Percentiles rank a stretch among this genome's conserved stretches.
These are phyloP conservation scores for Rhincodon typus DNA, from an alignment of 2,797 vertebrate species.

Conservation along the genomic window DNA sequence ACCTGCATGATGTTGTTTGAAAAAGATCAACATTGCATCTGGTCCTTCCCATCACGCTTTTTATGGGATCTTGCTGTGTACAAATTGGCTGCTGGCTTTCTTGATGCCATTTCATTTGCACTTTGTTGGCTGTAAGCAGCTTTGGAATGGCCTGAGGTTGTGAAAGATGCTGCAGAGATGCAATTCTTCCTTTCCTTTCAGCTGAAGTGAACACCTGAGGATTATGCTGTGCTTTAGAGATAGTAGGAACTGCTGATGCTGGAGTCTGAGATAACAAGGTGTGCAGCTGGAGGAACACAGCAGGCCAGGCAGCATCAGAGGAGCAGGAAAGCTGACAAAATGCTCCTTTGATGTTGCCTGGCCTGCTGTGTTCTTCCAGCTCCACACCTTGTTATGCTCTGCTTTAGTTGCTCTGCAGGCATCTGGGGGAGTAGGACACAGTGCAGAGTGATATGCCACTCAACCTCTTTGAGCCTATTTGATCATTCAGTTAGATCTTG, in stretches of 20 bases:
- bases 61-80: background rate
- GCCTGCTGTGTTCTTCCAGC: too few relatives aligned
- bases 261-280: too few relatives aligned
- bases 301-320: too few relatives aligned
- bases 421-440: background rate
- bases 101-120: background rate
- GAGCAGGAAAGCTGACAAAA: too few relatives aligned
- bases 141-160: background rate
- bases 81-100: background rate
- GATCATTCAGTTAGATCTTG: background rate
- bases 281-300: too few relatives aligned
- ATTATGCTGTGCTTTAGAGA: background rate
- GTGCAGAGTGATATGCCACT: background rate
- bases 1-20: background rate
- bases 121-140: background rate
- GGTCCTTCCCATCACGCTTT: background rate
- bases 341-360: too few relatives aligned
- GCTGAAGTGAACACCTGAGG: background rate
- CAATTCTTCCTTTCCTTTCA: background rate
- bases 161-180: background rate
- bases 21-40: background rate
- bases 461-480: background rate
- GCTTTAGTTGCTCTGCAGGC: background rate
- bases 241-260: too few relatives aligned
- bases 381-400: background rate